Percentiles rank a stretch among this genome's conserved stretches.
These are phyloP conservation scores for Tanypteryx hageni DNA, from an alignment of 2,888 invertebrate species.

Conservation along the genomic window DNA sequence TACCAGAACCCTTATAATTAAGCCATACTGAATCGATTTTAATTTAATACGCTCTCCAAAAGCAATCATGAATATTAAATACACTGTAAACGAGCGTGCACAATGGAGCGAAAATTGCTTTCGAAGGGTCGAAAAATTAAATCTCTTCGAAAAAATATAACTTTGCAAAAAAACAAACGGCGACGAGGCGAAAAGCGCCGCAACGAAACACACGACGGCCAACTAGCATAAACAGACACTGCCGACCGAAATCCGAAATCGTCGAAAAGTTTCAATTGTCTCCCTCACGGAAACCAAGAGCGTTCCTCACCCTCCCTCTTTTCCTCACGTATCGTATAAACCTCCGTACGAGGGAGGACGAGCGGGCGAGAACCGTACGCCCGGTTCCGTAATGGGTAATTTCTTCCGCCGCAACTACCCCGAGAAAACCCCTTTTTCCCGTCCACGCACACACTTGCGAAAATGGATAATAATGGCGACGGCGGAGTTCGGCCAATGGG, in stretches of 20 bases:
- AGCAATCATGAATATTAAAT: background rate
- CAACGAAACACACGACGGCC: background rate
- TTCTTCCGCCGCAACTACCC: conserved; percentile 45
- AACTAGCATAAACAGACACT: background rate
- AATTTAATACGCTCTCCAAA: background rate
- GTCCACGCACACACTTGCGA: conserved; percentile 26
- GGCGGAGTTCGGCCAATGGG: conserved; percentile 19
- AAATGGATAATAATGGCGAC: conserved; percentile 55
- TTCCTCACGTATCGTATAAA: background rate
- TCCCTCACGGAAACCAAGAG: background rate
- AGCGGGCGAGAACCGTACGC: background rate
- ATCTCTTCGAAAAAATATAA: background rate
- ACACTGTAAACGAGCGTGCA: background rate
- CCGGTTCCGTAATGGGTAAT: conserved; percentile 45
- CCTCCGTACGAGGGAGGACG: background rate
- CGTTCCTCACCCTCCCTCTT: background rate
- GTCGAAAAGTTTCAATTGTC: background rate
- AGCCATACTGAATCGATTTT: background rate
- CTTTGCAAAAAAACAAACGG: no score
- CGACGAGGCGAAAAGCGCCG: background rate
- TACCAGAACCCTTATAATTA: no score
- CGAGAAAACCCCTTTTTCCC: conserved; percentile 8
- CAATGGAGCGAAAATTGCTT: background rate
- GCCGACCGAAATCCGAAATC: no score
- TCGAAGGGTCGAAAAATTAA: background rate